Conservation (phyloP, 2,797 vertebrate genomes). For the Falco cherrug region DNA sequence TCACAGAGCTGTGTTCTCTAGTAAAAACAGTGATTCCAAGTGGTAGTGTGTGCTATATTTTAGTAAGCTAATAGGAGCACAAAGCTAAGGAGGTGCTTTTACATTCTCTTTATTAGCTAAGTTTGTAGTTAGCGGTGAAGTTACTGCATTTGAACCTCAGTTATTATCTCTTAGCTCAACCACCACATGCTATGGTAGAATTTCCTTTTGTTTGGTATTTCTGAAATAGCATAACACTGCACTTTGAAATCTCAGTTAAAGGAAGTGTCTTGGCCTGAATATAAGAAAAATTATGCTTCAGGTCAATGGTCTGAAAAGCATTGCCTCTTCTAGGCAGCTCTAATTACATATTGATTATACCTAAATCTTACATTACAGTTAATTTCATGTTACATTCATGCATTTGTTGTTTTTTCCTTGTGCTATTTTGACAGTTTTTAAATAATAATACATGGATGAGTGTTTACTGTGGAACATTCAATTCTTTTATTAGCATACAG, state of each 20-base stretch:
- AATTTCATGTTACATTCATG: neutral
- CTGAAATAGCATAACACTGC: neutral
- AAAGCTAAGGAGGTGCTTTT: neutral
- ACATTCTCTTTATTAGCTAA: neutral
- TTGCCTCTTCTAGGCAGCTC: neutral
- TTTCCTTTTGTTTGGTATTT: neutral
- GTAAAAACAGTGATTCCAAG: neutral
- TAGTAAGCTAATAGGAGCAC: neutral
- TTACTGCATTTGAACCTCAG: neutral
- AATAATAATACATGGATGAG: neutral
- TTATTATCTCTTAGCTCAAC: neutral
- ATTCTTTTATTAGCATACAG: neutral
- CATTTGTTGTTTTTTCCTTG: neutral
- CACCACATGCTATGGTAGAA: neutral
- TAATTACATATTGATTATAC: conserved; percentile 10
- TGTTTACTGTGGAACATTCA: neutral
- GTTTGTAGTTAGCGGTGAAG: neutral
- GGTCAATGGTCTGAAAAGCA: neutral
- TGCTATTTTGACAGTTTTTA: neutral
- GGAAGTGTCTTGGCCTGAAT: neutral
- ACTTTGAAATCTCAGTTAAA: neutral
- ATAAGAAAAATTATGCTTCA: neutral
- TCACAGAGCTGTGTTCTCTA: neutral
- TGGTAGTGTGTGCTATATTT: neutral
- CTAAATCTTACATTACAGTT: neutral